phyloP scores from a whole-genome alignment of 2,888 invertebrate genomes.

The Prosapia bicincta region DNA sequence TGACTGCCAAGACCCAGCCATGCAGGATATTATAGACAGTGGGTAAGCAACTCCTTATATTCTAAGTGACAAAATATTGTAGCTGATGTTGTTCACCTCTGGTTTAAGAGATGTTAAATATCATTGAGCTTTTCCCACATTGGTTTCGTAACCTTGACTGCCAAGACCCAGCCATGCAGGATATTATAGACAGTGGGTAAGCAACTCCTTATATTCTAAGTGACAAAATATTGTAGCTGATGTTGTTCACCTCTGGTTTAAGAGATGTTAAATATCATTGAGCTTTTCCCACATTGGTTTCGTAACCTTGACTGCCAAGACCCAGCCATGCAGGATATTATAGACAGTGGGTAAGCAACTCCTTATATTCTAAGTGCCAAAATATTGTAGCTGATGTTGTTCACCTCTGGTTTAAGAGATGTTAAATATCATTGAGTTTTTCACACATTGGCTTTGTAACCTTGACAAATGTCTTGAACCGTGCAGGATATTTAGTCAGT shows the following conservation, averaged over 20 bases:
- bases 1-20: slow-evolving; percentile 64
- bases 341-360: slow-evolving; percentile 64
- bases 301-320: slow-evolving; percentile 70
- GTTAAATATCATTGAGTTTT: slow-evolving; percentile 70
- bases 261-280: slow-evolving; percentile 70
- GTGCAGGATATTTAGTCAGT: slow-evolving; percentile 66
- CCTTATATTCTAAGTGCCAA: too few species aligned
- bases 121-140: slow-evolving; percentile 68
- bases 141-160: slow-evolving; percentile 72
- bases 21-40: slow-evolving; percentile 65
- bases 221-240: too few species aligned
- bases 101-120: slow-evolving; percentile 71
- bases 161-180: slow-evolving; percentile 64
- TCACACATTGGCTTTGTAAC: slow-evolving; percentile 67
- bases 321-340: slow-evolving; percentile 65
- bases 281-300: slow-evolving; percentile 67
- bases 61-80: slow-evolving; percentile 74
- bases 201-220: too few species aligned
- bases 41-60: slow-evolving; percentile 69
- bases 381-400: too few species aligned
- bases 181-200: slow-evolving; percentile 67
- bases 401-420: slow-evolving; percentile 75
- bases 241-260: slow-evolving; percentile 74
- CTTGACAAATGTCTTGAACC: slow-evolving; percentile 63
- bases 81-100: slow-evolving; percentile 72